These are phyloP conservation scores for Frankliniella fusca DNA, from an alignment of 2,888 invertebrate species.

Conservation along the genomic window DNA sequence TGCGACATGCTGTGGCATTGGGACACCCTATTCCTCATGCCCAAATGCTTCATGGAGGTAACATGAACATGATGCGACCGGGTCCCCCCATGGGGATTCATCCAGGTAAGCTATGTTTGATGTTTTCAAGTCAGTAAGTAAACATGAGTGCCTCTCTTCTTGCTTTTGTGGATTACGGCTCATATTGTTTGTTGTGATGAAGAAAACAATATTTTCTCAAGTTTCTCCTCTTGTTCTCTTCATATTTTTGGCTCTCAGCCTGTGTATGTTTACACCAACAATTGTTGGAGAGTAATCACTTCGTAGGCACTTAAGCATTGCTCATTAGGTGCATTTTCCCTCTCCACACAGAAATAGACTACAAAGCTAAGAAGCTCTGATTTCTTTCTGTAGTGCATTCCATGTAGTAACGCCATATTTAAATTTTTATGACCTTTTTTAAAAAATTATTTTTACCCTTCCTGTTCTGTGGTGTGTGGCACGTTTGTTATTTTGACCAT, in stretches of 20 bases:
- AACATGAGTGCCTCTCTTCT: background rate
- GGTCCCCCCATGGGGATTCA: conserved; percentile 58
- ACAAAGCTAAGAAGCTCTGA: background rate
- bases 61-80: conserved; percentile 39
- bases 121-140: background rate
- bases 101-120: conserved; percentile 55
- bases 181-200: background rate
- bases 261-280: background rate
- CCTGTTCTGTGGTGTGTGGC: background rate
- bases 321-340: too few species aligned
- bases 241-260: background rate
- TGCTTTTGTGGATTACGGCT: background rate
- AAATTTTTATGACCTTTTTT: too few species aligned
- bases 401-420: too few species aligned
- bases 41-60: conserved; percentile 34
- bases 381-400: conserved; percentile 27
- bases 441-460: background rate
- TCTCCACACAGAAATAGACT: too few species aligned
- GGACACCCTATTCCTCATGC: conserved; percentile 32
- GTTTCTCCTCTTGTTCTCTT: background rate
- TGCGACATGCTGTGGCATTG: conserved; percentile 35
- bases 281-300: background rate
- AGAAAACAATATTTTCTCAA: background rate
- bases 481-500: background rate
- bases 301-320: background rate